Percentiles rank a stretch among this genome's conserved stretches.
Conservation (phyloP, 2,797 vertebrate genomes). For the Leptatherina wallacei region DNA sequence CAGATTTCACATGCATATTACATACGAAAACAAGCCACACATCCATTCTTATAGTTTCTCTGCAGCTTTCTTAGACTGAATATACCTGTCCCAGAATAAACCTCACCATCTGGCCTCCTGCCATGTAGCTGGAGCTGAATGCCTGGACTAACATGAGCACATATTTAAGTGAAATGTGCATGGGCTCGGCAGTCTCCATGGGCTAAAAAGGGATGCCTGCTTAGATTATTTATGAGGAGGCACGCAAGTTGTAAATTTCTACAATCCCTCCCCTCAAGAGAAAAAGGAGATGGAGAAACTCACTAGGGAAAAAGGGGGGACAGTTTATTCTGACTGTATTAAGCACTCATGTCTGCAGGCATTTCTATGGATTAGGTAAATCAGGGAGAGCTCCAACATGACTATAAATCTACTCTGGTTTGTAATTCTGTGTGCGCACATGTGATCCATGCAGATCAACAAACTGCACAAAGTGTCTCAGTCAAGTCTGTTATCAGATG, state of each 20-base stretch:
- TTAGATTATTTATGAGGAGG: slow-evolving; percentile 62
- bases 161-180: slow-evolving; percentile 57
- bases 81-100: slow-evolving; percentile 72
- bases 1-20: not conserved
- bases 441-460: slow-evolving; percentile 10
- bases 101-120: slow-evolving; percentile 43
- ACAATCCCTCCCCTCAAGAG: slow-evolving; percentile 17
- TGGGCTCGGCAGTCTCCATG: slow-evolving; percentile 9
- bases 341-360: slow-evolving; percentile 9
- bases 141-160: slow-evolving; percentile 70
- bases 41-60: not conserved
- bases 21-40: not conserved
- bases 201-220: slow-evolving; percentile 50
- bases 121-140: slow-evolving; percentile 34
- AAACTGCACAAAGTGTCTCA: not conserved
- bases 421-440: not conserved
- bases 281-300: slow-evolving; percentile 4
- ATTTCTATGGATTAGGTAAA: not conserved
- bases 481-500: not conserved
- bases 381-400: slow-evolving; percentile 13
- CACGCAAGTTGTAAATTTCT: slow-evolving; percentile 34
- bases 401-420: slow-evolving; percentile 17
- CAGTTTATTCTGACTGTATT: slow-evolving; percentile 19
- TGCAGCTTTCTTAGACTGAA: slow-evolving; percentile 8
- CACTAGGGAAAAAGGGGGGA: slow-evolving; percentile 8